Evolutionary conservation across 2,113 vertebrate genomes (phyloP).

Genomic region (Channa argus): DNA sequence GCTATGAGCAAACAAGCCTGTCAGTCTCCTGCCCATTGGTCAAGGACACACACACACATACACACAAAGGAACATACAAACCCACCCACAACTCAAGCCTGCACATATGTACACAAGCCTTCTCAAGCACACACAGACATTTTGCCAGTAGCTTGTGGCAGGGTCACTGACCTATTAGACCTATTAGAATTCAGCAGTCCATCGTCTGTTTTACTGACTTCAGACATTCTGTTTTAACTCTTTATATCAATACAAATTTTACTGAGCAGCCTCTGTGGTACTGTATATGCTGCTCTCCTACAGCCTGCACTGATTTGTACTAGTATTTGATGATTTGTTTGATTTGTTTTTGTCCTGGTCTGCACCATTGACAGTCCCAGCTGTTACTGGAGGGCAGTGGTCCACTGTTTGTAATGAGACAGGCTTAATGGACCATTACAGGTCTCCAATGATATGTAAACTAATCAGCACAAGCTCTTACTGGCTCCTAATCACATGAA

Average conservation of each 20-base stretch:
- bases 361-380: conserved; percentile 45
- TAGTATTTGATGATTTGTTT: conserved; percentile 69
- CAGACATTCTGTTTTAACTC: conserved; percentile 41
- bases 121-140: conserved; percentile 55
- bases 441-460: conserved; percentile 69
- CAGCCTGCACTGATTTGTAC: conserved; percentile 52
- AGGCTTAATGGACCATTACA: conserved; percentile 69
- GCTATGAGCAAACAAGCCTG: conserved; percentile 67
- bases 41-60: conserved; percentile 65
- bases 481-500: conserved; percentile 63
- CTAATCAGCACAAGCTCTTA: conserved; percentile 57
- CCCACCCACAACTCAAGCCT: conserved; percentile 1
- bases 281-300: conserved; percentile 11
- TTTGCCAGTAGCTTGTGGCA: conserved; percentile 66
- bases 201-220: conserved; percentile 40
- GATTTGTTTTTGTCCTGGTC: conserved; percentile 59
- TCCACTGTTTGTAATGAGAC: conserved; percentile 73
- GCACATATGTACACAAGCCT: conserved; percentile 16
- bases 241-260: conserved; percentile 49
- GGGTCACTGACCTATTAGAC: conserved; percentile 58
- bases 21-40: conserved; percentile 75
- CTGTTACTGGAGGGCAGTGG: conserved; percentile 70
- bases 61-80: neutral
- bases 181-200: conserved; percentile 13
- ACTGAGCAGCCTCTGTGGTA: conserved; percentile 23